Base-by-base conservation (phyloP, 2,113 vertebrate genomes). In the Halichoeres trimaculatus region DNA sequence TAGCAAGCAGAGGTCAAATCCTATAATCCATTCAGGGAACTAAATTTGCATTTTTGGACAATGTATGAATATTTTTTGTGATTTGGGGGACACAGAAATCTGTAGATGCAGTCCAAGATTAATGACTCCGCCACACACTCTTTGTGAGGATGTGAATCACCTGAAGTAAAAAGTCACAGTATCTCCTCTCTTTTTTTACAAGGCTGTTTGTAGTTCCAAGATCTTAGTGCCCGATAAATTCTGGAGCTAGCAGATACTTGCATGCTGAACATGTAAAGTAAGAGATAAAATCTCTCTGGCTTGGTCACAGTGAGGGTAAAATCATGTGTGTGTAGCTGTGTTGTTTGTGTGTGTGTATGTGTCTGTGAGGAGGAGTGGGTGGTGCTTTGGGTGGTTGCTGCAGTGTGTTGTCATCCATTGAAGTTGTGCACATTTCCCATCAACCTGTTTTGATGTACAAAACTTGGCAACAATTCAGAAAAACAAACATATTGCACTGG, bases 241-340 rank as follows among this genome's bases (percentile, higher is more conserved):
- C 54, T 58, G 55, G 19, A 22, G 73, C 69, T 70, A 60, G 58
- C 55, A 76, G 71, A 70, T 75, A 83, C 36, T 76, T 75, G 50
- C 60, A 80, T 55, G 76, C 68, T 57, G 74, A 30, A 71, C 76
- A 84, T 79, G 50, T 72, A 64, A 80, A 74, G 55, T n/a, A 48
- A 55, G 53, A 74, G 90, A 90, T 91, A 86, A 43, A 56, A 88
- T 89, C 86, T 62, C 36, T 60, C 53, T 47, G 36, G 9, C 59
- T 88, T 80, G 80, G 56, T 82, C 70, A 81, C 40, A 70, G 62
- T 73, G 66, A 60, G 52, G 65, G 52, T 78, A 76, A 73, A 83
- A 70, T 14, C 53, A 70, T 81, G 55, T 17, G 60, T 64, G 26
- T 30, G 1, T 59, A 73, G 41, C 9, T 14, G 3, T 26, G 62